Evolutionary conservation across 2,888 invertebrate species (phyloP).

Genomic region (Adela reaumurella): DNA sequence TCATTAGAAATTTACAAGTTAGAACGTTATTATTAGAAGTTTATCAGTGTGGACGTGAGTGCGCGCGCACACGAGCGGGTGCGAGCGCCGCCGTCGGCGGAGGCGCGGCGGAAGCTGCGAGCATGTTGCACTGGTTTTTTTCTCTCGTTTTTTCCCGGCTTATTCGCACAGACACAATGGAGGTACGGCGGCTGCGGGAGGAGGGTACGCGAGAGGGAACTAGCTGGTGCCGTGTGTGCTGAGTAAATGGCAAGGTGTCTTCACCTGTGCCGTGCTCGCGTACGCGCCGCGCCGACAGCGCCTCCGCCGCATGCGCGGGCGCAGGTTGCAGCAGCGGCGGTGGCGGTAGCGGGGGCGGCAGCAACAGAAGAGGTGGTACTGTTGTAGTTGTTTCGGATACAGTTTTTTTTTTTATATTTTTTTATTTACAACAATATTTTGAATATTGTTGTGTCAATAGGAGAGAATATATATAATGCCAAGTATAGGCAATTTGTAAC

Average conservation of each 20-base stretch:
- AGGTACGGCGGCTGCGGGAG: neutral
- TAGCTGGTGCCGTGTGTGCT: slow-evolving; percentile 37
- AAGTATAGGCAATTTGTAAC: too few species aligned
- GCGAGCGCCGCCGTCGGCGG: neutral
- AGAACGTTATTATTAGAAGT: too few species aligned
- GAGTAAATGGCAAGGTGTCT: slow-evolving; percentile 34
- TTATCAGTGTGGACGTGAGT: neutral
- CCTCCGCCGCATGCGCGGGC: slow-evolving; percentile 22
- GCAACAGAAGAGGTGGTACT: too few species aligned
- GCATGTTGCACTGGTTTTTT: slow-evolving; percentile 1
- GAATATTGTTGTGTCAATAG: too few species aligned
- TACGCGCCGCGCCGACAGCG: slow-evolving; percentile 18
- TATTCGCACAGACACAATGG: slow-evolving; percentile 1
- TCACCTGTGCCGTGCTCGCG: neutral
- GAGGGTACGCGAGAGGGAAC: slow-evolving; percentile 12
- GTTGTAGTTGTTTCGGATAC: too few species aligned
- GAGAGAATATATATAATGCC: too few species aligned
- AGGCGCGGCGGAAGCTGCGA: neutral
- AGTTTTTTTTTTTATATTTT: too few species aligned
- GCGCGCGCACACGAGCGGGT: neutral
- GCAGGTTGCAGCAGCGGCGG: neutral
- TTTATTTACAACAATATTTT: too few species aligned
- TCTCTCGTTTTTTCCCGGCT: neutral
- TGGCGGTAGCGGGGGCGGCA: neutral
- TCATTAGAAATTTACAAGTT: too few species aligned